Percentiles rank a stretch among this genome's conserved stretches.
Evolutionary conservation across 2,797 vertebrate genomes (phyloP).

Genomic region (Hyperoplus lanceolatus): DNA sequence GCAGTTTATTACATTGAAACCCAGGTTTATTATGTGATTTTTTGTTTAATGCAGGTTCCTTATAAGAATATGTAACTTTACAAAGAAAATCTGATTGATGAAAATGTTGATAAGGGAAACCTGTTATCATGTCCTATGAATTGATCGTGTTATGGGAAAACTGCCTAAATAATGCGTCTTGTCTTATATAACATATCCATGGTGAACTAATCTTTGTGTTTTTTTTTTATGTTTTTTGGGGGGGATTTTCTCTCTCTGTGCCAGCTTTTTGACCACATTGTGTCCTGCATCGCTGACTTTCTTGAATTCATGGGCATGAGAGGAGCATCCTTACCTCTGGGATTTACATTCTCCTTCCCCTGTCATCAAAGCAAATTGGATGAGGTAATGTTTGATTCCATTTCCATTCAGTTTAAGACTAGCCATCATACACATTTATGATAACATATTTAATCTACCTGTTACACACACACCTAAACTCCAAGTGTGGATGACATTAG

Average conservation of each 20-base stretch:
- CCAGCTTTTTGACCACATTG: conserved; percentile 96
- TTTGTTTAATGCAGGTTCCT: neutral
- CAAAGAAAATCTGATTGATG: neutral
- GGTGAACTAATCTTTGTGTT: too few relatives aligned
- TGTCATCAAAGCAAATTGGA: conserved; percentile 93
- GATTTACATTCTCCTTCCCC: conserved; percentile 98
- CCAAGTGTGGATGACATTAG: neutral
- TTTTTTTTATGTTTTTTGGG: neutral
- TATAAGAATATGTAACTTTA: neutral
- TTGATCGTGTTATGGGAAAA: neutral
- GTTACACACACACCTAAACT: neutral
- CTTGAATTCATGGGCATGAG: conserved; percentile 97
- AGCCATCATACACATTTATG: neutral
- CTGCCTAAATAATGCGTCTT: neutral
- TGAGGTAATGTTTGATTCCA: conserved; percentile 83
- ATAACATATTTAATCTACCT: neutral
- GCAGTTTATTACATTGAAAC: neutral
- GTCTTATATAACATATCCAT: too few relatives aligned
- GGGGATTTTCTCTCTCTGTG: neutral
- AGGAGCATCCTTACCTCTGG: conserved; percentile 90
- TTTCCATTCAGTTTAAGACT: neutral
- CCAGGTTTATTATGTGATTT: neutral
- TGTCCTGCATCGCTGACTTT: conserved; percentile 93
- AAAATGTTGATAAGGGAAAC: neutral
- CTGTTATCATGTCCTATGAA: neutral